Conservation (phyloP, 1,140 invertebrate genomes). For the Sipha flava region DNA sequence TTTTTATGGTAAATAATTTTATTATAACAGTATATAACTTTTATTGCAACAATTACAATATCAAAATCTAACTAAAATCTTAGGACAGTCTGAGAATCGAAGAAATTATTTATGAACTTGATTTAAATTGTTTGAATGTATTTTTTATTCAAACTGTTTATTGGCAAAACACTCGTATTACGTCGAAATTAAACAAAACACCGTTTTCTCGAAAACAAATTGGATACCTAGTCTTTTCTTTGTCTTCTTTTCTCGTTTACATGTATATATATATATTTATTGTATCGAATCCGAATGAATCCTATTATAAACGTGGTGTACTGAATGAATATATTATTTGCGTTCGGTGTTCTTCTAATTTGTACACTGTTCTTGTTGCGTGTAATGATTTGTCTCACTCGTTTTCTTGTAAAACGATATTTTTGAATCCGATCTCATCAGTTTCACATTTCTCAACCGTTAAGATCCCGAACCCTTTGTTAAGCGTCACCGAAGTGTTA, state of each 20-base stretch:
- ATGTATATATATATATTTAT: no score
- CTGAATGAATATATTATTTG: neutral
- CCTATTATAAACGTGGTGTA: neutral
- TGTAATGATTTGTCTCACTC: slow-evolving; percentile 1
- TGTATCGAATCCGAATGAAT: neutral
- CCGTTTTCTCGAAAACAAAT: neutral
- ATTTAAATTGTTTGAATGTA: neutral
- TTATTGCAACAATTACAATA: neutral
- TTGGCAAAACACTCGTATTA: neutral
- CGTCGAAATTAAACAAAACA: neutral
- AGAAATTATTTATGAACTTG: neutral
- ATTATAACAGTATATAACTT: no score
- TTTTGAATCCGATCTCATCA: slow-evolving; percentile 21
- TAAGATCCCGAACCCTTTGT: neutral
- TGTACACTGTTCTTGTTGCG: neutral
- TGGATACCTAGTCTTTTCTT: neutral
- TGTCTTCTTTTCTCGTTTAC: neutral
- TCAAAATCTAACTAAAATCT: no score
- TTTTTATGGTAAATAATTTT: no score
- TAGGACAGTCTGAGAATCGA: neutral
- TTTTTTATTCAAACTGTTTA: neutral
- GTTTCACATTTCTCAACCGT: slow-evolving; percentile 14
- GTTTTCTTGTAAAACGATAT: slow-evolving; percentile 23
- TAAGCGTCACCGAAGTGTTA: neutral
- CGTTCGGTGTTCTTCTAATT: neutral